phyloP scores from a whole-genome alignment of 1,140 invertebrate genomes.

The Tenebrio molitor region DNA sequence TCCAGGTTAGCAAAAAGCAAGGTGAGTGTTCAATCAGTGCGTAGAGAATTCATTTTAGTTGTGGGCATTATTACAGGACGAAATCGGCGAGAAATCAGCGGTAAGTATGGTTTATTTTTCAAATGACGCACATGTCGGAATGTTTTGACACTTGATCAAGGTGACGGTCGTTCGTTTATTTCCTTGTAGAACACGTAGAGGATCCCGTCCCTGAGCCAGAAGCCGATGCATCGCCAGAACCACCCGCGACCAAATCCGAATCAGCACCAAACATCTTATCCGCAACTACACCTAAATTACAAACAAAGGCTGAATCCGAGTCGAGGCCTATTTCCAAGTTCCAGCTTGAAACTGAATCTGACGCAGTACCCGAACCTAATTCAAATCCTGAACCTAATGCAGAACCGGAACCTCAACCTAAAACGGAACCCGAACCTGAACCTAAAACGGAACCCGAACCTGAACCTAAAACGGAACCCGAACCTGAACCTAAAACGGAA shows the following conservation, averaged over 20 bases:
- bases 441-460: constrained; percentile 64
- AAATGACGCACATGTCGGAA: background rate
- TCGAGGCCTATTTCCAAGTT: constrained; percentile 66
- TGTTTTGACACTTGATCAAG: constrained; percentile 47
- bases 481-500: constrained; percentile 59
- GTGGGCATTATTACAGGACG: constrained; percentile 29
- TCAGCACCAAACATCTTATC: constrained; percentile 64
- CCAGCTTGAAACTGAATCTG: constrained; percentile 65
- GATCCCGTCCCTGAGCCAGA: constrained; percentile 58
- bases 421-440: constrained; percentile 64
- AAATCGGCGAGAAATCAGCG: constrained; percentile 8
- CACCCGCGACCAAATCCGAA: constrained; percentile 62
- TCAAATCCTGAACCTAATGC: constrained; percentile 62
- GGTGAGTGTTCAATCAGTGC: constrained; percentile 61
- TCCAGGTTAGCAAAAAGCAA: constrained; percentile 72
- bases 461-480: constrained; percentile 57
- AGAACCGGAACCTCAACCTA: constrained; percentile 56
- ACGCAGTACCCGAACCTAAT: constrained; percentile 64
- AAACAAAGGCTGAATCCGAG: constrained; percentile 63
- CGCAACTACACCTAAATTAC: constrained; percentile 65
- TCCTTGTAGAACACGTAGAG: constrained; percentile 65
- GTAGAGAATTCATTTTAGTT: constrained; percentile 7
- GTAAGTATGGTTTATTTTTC: constrained; percentile 8
- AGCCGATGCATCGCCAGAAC: constrained; percentile 38
- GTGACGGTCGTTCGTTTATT: constrained; percentile 71